phyloP scores from a whole-genome alignment of 2,113 vertebrate genomes.

The Phylloscopus trochilus region DNA sequence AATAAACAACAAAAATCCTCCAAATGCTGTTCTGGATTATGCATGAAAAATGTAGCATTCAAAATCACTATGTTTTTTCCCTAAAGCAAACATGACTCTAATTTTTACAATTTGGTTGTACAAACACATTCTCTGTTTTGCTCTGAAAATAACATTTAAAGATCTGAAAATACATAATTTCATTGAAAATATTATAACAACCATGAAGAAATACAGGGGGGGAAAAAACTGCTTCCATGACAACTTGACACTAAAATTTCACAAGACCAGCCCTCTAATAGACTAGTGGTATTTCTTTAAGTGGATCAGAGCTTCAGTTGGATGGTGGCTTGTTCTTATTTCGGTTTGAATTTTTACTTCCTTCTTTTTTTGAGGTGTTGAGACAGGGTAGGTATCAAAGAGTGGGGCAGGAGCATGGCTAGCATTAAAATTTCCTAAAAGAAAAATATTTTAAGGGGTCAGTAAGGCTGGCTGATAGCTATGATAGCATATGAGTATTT shows the following conservation, averaged over 20 bases:
- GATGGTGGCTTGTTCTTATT: background rate
- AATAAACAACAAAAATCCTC: background rate
- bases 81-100: background rate
- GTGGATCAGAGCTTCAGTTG: background rate
- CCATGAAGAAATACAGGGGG: background rate
- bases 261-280: background rate
- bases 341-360: background rate
- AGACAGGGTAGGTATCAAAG: background rate
- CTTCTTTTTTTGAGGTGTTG: background rate
- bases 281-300: background rate
- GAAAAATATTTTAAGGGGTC: background rate
- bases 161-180: background rate
- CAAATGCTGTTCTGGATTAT: background rate
- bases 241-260: background rate
- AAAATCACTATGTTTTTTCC: background rate
- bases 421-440: background rate
- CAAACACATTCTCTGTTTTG: background rate
- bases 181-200: background rate
- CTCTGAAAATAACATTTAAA: background rate
- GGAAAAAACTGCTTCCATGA: fast-evolving
- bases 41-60: background rate
- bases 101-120: background rate
- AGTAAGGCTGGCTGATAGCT: background rate
- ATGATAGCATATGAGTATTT: background rate
- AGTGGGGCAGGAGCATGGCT: background rate